Percentiles rank a stretch among this genome's conserved stretches.
These are phyloP conservation scores for Diploscapter pachys DNA, from an alignment of 1,140 invertebrate genomes.

Conservation along the genomic window DNA sequence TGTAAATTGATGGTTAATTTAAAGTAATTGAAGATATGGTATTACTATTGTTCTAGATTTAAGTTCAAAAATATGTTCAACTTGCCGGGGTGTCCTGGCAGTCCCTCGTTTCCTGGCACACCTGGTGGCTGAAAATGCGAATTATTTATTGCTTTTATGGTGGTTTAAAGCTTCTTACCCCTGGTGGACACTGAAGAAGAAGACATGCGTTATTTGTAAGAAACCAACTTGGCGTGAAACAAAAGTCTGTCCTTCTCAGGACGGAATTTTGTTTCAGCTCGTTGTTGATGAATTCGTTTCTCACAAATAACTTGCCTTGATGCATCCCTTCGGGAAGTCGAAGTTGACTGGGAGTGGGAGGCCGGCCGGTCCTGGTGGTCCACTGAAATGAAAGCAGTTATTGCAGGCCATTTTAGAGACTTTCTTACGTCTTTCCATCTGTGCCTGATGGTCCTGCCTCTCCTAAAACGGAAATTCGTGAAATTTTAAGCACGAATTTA, in stretches of 20 bases:
- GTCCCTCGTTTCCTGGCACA: constrained; percentile 30
- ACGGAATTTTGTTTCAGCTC: not conserved
- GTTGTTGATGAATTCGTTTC: not conserved
- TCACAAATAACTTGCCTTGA: constrained; percentile 8
- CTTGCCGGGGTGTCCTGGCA: constrained; percentile 24
- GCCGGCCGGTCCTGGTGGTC: constrained; percentile 33
- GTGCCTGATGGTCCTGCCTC: constrained; percentile 32
- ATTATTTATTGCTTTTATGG: no score
- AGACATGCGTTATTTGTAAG: not conserved
- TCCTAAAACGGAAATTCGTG: constrained; percentile 3
- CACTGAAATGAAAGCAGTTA: not conserved
- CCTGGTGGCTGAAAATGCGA: constrained; percentile 21
- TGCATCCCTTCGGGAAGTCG: constrained; percentile 31
- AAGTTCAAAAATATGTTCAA: not conserved
- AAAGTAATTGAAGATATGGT: not conserved
- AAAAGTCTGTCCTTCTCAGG: not conserved
- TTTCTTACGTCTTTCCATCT: constrained; percentile 19
- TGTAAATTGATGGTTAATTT: no score
- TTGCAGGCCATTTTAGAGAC: no score
- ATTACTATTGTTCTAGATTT: not conserved
- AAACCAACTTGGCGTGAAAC: not conserved
- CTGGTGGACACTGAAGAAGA: constrained; percentile 26
- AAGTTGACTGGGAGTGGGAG: constrained; percentile 17
- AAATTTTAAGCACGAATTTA: no score
- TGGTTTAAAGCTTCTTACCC: not conserved